Base-by-base conservation (phyloP, 1,140 invertebrate species). In the Drosophila jambulina region DNA sequence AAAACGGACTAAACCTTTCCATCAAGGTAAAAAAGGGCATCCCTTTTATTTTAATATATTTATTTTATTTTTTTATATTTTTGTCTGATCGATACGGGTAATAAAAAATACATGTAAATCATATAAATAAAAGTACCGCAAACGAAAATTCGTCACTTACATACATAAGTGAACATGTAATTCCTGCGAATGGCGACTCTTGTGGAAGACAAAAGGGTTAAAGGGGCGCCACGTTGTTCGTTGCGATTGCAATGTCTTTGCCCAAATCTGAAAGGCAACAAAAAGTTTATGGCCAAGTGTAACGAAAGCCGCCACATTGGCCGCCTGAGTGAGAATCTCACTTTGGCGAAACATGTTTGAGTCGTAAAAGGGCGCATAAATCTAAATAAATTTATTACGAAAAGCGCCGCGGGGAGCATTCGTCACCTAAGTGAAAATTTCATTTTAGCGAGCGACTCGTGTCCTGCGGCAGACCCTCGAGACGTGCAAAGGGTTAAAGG, bases 401-500 rank as follows among this genome's bases (percentile, higher is more conserved):
- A 56, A 56, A 56, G 53, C 53, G 53, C 53, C 53, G 53, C 53
- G 34, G 34, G 53, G 53, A 56, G 53, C 54, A 57, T 43, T 57
- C 54, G 32, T 57, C 54, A 57, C 54, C 54, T 43, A 43, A 57
- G 54, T 57, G 54, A 57, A 56, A 56, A 56, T 56, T 56, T 56
- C 54, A 43, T 57, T 57, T 57, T 42, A 56, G 34, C 53, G 19
- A 56, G 53, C 53, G 34, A 56, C 53, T 57, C 12, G 34, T 57
- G 54, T 57, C 34, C 34, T 57, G 34, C 34, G 54, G 54, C 54
- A 57, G 54, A 57, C 54, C 32, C 54, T 57, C 34, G 54, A 57
- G 54, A 57, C 54, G 54, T 42, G 34, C 53, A 56, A 65, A 65
- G 62, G 62, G 62, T 65, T 65, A 65, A 64, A 65, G 62, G 62